Evolutionary conservation across 2,113 vertebrate species (phyloP).

Genomic region (Rhynchomys soricoides): DNA sequence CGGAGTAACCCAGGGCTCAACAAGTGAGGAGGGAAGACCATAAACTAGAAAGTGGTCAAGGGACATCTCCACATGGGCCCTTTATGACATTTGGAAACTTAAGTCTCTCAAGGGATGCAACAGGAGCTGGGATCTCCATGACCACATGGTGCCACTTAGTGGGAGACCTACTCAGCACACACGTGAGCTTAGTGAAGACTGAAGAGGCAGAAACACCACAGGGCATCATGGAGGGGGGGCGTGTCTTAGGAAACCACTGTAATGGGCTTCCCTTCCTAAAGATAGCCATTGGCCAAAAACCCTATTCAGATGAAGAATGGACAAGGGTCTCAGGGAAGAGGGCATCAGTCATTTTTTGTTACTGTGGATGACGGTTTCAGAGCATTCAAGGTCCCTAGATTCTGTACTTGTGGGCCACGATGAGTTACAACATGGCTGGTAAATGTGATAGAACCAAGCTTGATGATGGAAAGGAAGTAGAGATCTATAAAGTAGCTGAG

Average conservation of each 20-base stretch:
- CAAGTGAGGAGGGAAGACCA: not conserved
- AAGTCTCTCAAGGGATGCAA: too few relatives aligned
- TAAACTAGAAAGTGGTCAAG: not conserved
- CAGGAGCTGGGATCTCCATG: not conserved
- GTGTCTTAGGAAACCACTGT: not conserved
- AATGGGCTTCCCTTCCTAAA: not conserved
- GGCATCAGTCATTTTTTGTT: not conserved
- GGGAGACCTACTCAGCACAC: not conserved
- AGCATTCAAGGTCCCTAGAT: not conserved
- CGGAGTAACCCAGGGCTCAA: not conserved
- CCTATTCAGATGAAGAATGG: not conserved
- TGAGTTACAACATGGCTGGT: not conserved
- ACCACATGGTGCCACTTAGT: not conserved
- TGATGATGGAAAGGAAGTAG: not conserved
- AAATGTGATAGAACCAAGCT: not conserved
- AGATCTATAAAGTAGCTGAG: not conserved
- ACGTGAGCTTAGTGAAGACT: not conserved
- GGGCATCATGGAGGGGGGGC: rapidly evolving
- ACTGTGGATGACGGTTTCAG: not conserved
- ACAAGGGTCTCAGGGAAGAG: not conserved
- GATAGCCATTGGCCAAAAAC: not conserved
- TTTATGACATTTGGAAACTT: too few relatives aligned
- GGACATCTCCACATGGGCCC: not conserved
- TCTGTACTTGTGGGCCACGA: not conserved
- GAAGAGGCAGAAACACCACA: not conserved